Evolutionary conservation across 2,888 invertebrate species (phyloP), one percentile per base, ranked within the genome.

Genomic region (Caenorhabditis parvicauda): DNA sequence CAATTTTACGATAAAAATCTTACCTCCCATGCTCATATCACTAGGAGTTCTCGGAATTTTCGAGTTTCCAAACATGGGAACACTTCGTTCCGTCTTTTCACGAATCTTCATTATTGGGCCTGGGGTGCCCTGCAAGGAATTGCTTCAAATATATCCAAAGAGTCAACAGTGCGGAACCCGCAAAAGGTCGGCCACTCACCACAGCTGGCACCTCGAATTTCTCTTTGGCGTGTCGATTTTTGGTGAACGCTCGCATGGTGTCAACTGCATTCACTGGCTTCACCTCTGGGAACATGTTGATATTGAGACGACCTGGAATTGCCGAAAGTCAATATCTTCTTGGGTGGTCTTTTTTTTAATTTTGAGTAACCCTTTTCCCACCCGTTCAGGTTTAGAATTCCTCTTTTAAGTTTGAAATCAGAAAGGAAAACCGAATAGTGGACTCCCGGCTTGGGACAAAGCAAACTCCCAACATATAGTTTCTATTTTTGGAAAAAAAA

Each of bases 231-330:
- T 70, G 67, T 21, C 82, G 80, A 86, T 92, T 92, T 83, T 94
- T 89, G 86, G 90, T 90, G 88, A 98, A 98, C 82, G 92, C 91
- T 82, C 93, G 90, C 94, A 98, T 95, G 83, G 91, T 91, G 87
- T 98, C 96, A 83, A 92, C 91, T 77, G 93, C 93, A 83, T 96
- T 95, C 84, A 93, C 91, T 81, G 96, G 94, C 87, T 96, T 87
- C 84, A 94, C 92, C 87, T 96, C 96, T 87, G 94, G 92, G 86
- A 96, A 96, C 83, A 96, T 89, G 87, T 96, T 95, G 87, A 95
- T 91, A 88, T 98, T 98, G 85, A 95, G 95, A 86, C 96, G 90
- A 87, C 96, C 96, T 87, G 95, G 94, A 87, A n/a, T n/a, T n/a
- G n/a, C n/a, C n/a, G n/a, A n/a, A n/a, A n/a, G n/a, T n/a, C n/a